Percentiles rank a stretch among this genome's conserved stretches.
These are phyloP conservation scores for Muscicapa striata DNA, from an alignment of 2,797 vertebrate genomes.

Conservation along the genomic window DNA sequence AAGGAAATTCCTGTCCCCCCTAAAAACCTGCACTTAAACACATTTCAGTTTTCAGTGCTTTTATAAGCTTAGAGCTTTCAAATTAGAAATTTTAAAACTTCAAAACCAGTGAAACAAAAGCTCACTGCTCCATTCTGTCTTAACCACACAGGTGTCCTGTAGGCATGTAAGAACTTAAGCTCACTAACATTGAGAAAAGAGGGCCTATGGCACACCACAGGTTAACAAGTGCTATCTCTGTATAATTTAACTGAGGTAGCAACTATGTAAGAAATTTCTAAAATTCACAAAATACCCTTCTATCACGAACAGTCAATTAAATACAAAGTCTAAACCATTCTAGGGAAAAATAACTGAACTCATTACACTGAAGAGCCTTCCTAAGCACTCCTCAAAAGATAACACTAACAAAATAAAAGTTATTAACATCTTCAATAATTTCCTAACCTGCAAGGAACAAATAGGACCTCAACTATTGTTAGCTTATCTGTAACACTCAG, in stretches of 20 bases:
- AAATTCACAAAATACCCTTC: background rate
- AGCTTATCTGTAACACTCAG: background rate
- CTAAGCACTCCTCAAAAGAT: background rate
- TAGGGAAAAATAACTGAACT: background rate
- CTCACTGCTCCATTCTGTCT: background rate
- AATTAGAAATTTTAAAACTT: background rate
- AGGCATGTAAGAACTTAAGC: fast-evolving
- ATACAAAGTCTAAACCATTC: background rate
- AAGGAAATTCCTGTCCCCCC: background rate
- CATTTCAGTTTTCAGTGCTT: background rate
- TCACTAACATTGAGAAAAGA: background rate
- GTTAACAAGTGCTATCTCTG: background rate
- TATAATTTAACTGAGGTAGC: background rate
- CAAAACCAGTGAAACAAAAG: background rate
- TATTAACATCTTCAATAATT: background rate
- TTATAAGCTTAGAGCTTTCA: background rate
- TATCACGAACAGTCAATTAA: background rate
- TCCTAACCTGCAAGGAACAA: background rate
- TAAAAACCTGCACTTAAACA: background rate
- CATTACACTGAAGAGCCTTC: background rate
- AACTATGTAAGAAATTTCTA: background rate
- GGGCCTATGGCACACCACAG: fast-evolving
- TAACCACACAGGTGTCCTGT: fast-evolving
- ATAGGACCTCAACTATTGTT: background rate
- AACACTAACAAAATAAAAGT: background rate